Base-by-base conservation (phyloP, 1,140 invertebrate species). In the Bacillus rossius region DNA sequence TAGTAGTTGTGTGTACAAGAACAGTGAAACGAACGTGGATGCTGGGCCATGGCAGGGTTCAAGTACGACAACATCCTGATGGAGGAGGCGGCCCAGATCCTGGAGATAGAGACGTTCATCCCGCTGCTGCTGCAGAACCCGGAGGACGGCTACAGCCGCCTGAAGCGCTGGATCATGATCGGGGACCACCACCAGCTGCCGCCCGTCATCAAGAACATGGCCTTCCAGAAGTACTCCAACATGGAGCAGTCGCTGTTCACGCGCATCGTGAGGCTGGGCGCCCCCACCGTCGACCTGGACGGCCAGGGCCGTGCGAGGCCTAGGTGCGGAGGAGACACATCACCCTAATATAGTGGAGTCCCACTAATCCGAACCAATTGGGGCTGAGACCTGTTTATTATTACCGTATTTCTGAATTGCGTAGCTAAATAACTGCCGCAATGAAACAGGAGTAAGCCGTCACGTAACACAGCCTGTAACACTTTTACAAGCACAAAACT, bases 131-230 rank as follows among this genome's bases (percentile, higher is more conserved):
- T 99, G 20, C 97, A 99, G 75, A 99, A 98, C 77, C 96, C 97
- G 0, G 85, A 98, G 69, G 94, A 99, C 70, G 96, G 96, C 2
- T 87, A 87, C 42, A 99, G 96, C 75, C 83, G 97, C 1, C 74
- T 99, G 26, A 99, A 99, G 75, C 83, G 98, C 13, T 99, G 98
- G 97, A 98, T 99, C 52, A 99, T 99, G 98, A 99, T 99, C 69
- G 98, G 97, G 5, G 97, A 99, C 79, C 98, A 99, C 75, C 94
- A 99, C 76, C 98, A 99, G 74, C 78, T 99, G 61, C 98, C 98
- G 0, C 98, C 98, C 0, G 95, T 99, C 8, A 98, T 99, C 37
- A 99, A 99, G 74, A 99, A 99, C 72, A 98, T 99, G 92, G 96
- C 96, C 14, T 99, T 99, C 75, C 96, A 99, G 75, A 99, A 99